Conservation (phyloP, 2,888 invertebrate species). For the Polyommatus iphigenia region DNA sequence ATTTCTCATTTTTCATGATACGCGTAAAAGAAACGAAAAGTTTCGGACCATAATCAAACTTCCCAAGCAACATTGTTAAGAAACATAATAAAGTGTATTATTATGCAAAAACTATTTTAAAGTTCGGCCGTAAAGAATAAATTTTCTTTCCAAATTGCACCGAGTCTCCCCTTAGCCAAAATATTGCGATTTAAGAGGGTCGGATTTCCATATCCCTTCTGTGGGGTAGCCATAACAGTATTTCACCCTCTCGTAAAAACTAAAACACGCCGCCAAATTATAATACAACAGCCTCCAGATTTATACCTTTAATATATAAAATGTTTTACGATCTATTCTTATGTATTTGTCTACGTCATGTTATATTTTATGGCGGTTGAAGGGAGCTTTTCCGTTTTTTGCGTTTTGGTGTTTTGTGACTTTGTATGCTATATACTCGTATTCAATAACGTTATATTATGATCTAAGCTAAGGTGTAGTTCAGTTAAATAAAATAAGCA, state of each 20-base stretch:
- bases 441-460: no score
- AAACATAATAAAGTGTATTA: not conserved
- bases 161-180: constrained; percentile 43
- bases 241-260: constrained; percentile 71
- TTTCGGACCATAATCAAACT: not conserved
- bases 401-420: no score
- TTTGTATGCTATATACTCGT: no score
- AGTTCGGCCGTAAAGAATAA: constrained; percentile 31
- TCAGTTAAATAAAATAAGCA: no score
- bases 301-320: constrained; percentile 35
- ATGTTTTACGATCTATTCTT: constrained; percentile 12
- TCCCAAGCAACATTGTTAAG: not conserved
- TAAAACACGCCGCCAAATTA: constrained; percentile 65
- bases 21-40: not conserved
- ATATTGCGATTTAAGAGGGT: constrained; percentile 60
- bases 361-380: constrained; percentile 1
- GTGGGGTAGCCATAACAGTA: constrained; percentile 64
- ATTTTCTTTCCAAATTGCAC: constrained; percentile 38
- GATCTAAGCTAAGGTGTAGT: no score
- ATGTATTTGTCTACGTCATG: constrained; percentile 1
- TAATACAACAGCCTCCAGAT: constrained; percentile 49
- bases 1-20: not conserved
- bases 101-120: constrained; percentile 26
- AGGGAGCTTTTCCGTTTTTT: not conserved
- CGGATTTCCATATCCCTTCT: constrained; percentile 58